Base-by-base conservation (phyloP, 2,888 invertebrate species). In the Acronicta aceris region DNA sequence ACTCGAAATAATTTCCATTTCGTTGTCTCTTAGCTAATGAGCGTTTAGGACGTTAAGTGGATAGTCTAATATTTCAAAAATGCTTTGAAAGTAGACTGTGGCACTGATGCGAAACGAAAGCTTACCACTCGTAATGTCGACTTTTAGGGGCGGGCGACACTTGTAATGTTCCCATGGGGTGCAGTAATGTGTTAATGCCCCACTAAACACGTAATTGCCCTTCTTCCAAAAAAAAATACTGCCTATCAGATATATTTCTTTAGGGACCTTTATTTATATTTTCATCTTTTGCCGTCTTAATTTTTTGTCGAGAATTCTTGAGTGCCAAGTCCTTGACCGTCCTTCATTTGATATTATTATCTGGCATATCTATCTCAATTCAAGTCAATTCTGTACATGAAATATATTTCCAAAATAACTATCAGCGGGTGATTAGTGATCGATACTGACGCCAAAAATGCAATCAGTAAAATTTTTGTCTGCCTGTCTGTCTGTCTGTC, bases 151-250 rank as follows among this genome's bases (percentile, higher is more conserved):
- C 75, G 64, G 70, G 76, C 67, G 74, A 77, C 74, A 78, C 68
- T 81, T 83, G 78, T 65, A 58, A 55, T 75, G 64, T 78, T 85
- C 88, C 86, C 86, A 79, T 74, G 86, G 88, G 89, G 80, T 69
- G 79, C 65, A 75, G 76, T 86, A 86, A 84, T 84, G 79, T 67
- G 73, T 78, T 75, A 75, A 81, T 84, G 75, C 78, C 66, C 74
- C 70, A 76, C 82, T 86, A 82, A 89, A 86, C 79, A 83, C 84
- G 74, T 87, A 88, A 89, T 83, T 86, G 85, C 80, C 82, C 74
- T 79, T 80, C 68, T 79, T 72, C 38, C 30, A 27, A 45, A 54
- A 59, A 65, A 61, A 38, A 38, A 38, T 40, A 61, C 69, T 61
- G 62, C 62, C 67, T 70, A 57, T 65, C 65, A 65, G 62, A 61